These are phyloP conservation scores for Idaea dimidiata DNA, from an alignment of 2,888 invertebrate genomes.

Conservation along the genomic window DNA sequence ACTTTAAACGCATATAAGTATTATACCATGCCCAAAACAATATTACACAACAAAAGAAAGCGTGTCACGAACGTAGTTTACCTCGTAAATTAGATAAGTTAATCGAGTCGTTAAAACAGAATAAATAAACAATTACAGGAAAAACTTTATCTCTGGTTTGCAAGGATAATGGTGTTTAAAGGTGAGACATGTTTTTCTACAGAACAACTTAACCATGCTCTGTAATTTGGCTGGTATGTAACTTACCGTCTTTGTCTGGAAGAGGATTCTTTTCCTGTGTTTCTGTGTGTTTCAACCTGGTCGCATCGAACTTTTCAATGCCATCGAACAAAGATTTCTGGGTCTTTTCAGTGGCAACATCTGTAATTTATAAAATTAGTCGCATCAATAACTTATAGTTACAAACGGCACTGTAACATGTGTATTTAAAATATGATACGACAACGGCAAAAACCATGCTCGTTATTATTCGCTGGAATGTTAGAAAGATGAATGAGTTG, in stretches of 20 bases:
- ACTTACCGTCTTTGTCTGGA: constrained; percentile 94
- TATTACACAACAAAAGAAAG: constrained; percentile 31
- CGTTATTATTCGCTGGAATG: constrained; percentile 36
- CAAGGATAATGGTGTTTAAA: constrained; percentile 10
- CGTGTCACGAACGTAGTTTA: constrained; percentile 32
- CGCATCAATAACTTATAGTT: constrained; percentile 11
- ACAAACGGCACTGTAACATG: constrained; percentile 30
- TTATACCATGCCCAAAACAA: constrained; percentile 28
- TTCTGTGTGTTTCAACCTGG: constrained; percentile 92
- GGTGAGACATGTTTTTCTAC: constrained; percentile 4
- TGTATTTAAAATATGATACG: constrained; percentile 2
- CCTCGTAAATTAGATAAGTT: constrained; percentile 30
- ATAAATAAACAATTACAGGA: constrained; percentile 24
- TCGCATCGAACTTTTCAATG: constrained; percentile 91
- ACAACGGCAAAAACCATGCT: constrained; percentile 43
- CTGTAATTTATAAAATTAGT: constrained; percentile 69
- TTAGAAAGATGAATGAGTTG: not conserved
- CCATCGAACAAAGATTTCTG: constrained; percentile 92
- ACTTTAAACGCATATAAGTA: constrained; percentile 27
- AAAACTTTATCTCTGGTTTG: constrained; percentile 15
- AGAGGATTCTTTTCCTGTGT: constrained; percentile 96
- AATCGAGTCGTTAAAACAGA: constrained; percentile 30
- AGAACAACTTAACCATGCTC: not conserved
- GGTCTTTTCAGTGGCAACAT: constrained; percentile 93
- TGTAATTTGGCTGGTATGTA: constrained; percentile 4